Evolutionary conservation across 2,888 invertebrate genomes (phyloP), one percentile per base, ranked within the genome.

Genomic region (Itoplectis maculator): DNA sequence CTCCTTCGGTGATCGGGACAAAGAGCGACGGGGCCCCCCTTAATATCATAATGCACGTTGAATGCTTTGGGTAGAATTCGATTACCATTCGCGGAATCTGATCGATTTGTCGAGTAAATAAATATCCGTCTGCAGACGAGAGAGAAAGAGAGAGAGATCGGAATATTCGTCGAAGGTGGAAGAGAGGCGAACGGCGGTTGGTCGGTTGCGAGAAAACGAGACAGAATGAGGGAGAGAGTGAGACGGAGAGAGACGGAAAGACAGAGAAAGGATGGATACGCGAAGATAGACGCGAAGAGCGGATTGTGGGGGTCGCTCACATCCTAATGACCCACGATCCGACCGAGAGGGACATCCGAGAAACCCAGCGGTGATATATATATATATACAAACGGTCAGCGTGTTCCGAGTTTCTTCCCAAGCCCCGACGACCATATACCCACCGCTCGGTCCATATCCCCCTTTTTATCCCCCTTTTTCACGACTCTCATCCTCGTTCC

Each of bases 91-190:
- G 79, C 49, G 59, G 79, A 83, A 83, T 69, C 20, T 76, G 79
- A 82, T 82, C 82, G 82, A 75, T 76, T 79, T 68, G 72, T 79
- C 73, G 79, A 63, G 82, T 77, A 83, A 79, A 79, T 83, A 79
- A 83, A 73, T 29, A 29, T 29, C 29, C 29, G 79, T 83, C 79
- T 69, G 73, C 61, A 66, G 70, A 82, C 79, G 79, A 75, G 75
- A 83, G 68, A 80, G 72, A 47, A 23, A 20, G 11, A 42, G 56
- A 23, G 37, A 65, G 4, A 47, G 47, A 47, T n/a, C 7, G 29
- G 47, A n/a, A 47, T 9, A 45, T 13, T 6, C 7, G 54, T 15
- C 40, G 40, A 40, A 65, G 11, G 29, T 56, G 35, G 49, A 49
- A 15, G 42, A 8, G 40, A 40, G 37, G 18, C 59, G 73, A 23